Conservation (phyloP, 2,113 vertebrate genomes). For the Pteruthius melanotis region DNA sequence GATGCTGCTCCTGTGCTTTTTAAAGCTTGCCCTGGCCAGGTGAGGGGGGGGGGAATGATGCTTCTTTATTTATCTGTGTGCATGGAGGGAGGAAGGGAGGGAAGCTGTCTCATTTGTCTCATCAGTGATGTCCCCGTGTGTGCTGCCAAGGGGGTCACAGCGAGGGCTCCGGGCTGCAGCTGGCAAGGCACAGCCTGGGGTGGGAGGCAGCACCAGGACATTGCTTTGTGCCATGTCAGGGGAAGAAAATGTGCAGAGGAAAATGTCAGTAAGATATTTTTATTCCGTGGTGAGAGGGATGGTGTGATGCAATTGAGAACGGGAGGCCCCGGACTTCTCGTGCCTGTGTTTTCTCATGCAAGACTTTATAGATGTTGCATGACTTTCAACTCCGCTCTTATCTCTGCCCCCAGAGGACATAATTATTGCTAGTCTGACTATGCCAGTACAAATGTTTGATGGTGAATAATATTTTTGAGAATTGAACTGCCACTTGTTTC, state of each 20-base stretch:
- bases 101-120: not conserved
- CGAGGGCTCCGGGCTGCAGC: not conserved
- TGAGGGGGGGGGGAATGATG: not conserved
- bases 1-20: not conserved
- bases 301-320: not conserved
- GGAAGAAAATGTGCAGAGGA: not conserved
- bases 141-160: not conserved
- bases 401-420: not conserved
- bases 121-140: not conserved
- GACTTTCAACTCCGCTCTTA: not conserved
- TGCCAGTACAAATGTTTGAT: not conserved
- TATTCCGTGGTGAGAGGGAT: not conserved
- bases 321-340: not conserved
- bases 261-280: not conserved
- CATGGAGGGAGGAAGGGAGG: not conserved
- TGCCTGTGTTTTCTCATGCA: not conserved
- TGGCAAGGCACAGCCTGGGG: not conserved
- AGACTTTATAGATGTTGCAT: not conserved
- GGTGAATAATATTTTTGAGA: not conserved
- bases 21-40: not conserved
- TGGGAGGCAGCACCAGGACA: not conserved
- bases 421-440: not conserved
- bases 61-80: not conserved
- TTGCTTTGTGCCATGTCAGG: not conserved
- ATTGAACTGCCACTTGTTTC: conserved; percentile 2